These are phyloP conservation scores for Ferrisia virgata DNA, from an alignment of 2,888 invertebrate species.

Conservation along the genomic window DNA sequence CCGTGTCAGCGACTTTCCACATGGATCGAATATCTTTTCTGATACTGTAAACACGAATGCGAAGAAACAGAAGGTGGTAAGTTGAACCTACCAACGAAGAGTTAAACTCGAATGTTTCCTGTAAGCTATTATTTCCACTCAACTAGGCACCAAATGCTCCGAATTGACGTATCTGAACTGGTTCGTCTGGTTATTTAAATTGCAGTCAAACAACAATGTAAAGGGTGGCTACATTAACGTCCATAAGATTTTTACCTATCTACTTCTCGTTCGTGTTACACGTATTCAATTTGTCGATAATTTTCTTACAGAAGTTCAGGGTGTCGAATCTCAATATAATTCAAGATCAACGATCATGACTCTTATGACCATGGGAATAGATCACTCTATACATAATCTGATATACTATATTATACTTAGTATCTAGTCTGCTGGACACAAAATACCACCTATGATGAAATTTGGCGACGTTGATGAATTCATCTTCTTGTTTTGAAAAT, in stretches of 20 bases:
- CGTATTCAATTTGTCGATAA: not conserved
- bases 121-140: slow-evolving; percentile 41
- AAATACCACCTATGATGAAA: not conserved
- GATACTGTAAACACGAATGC: slow-evolving; percentile 16
- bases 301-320: slow-evolving; percentile 11
- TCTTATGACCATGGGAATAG: not conserved
- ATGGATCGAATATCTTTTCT: slow-evolving; percentile 36
- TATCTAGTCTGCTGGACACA: not conserved
- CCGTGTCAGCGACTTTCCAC: slow-evolving; percentile 43
- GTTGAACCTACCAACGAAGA: slow-evolving; percentile 36
- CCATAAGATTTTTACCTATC: not conserved
- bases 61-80: slow-evolving; percentile 43
- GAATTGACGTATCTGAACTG: slow-evolving; percentile 41
- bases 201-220: slow-evolving; percentile 38
- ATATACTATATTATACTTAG: no score
- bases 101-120: slow-evolving; percentile 42
- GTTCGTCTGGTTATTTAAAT: slow-evolving; percentile 35
- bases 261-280: not conserved
- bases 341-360: not conserved
- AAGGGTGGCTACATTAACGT: not conserved
- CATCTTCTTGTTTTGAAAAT: no score
- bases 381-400: not conserved
- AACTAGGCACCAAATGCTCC: slow-evolving; percentile 44
- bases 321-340: not conserved
- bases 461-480: not conserved